phyloP scores from a whole-genome alignment of 2,888 invertebrate genomes.

The Drosophila mimetica region DNA sequence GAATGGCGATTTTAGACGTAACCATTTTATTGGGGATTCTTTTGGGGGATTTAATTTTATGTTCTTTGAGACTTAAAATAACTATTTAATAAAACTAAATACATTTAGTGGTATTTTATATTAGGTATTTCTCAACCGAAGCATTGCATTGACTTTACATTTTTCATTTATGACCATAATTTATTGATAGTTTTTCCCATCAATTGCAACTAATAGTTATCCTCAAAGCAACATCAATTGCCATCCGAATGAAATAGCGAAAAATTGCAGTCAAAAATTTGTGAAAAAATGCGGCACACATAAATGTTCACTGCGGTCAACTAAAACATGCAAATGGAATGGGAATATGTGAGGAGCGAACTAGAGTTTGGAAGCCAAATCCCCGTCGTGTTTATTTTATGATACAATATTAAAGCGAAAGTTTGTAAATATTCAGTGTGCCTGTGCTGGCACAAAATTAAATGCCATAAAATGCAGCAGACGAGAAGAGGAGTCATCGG shows the following conservation, averaged over 20 bases:
- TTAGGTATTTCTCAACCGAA: neutral
- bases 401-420: conserved; percentile 48
- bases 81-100: neutral
- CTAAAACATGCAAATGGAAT: conserved; percentile 17
- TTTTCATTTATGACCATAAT: conserved; percentile 10
- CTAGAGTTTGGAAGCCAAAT: conserved; percentile 6
- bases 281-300: conserved; percentile 26
- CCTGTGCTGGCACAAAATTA: conserved; percentile 48
- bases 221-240: conserved; percentile 28
- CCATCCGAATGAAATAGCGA: conserved; percentile 15
- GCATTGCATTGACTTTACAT: conserved; percentile 1
- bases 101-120: too few species aligned
- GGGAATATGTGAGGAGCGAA: conserved; percentile 3
- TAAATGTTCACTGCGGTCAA: conserved; percentile 37
- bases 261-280: conserved; percentile 23
- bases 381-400: conserved; percentile 37
- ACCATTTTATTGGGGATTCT: conserved; percentile 9
- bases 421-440: conserved; percentile 36
- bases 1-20: conserved; percentile 21
- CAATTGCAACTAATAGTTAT: conserved; percentile 24
- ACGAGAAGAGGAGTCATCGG: conserved; percentile 14
- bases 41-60: neutral
- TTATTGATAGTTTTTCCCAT: conserved; percentile 21
- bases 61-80: neutral
- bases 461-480: conserved; percentile 65